A percentile compares a stretch with the other conserved stretches of the same genome.
These are phyloP conservation scores for Pristionchus fissidentatus DNA, from an alignment of 2,888 invertebrate genomes.

Conservation along the genomic window DNA sequence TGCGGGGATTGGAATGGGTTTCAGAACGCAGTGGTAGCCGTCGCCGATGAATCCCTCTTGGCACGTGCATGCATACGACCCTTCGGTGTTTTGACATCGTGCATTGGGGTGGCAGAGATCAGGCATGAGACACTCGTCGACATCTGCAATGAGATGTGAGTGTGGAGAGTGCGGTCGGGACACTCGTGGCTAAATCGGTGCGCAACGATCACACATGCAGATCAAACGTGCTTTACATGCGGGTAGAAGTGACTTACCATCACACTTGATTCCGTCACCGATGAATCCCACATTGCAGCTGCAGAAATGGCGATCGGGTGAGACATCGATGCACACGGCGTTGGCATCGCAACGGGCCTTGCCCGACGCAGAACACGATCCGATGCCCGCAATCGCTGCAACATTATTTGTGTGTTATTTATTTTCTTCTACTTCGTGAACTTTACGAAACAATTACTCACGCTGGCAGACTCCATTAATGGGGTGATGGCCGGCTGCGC, in stretches of 20 bases:
- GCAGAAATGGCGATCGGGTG: constrained; percentile 79
- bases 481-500: constrained; percentile 70
- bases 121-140: constrained; percentile 72
- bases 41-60: constrained; percentile 64
- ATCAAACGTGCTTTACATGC: background rate
- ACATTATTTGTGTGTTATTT: background rate
- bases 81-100: constrained; percentile 83
- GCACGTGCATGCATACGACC: constrained; percentile 83
- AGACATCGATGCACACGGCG: constrained; percentile 73
- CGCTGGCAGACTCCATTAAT: constrained; percentile 70
- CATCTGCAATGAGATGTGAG: constrained; percentile 58
- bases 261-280: constrained; percentile 82
- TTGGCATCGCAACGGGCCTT: constrained; percentile 70
- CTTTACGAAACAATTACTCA: constrained; percentile 48
- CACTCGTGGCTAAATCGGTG: background rate
- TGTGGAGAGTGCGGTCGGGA: constrained; percentile 10
- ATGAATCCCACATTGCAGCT: constrained; percentile 87
- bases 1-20: background rate
- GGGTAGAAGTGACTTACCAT: constrained; percentile 59
- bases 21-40: constrained; percentile 60
- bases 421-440: background rate
- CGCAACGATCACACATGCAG: background rate
- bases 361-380: constrained; percentile 63
- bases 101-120: constrained; percentile 67
- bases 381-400: constrained; percentile 66